Percentiles rank a stretch among this genome's conserved stretches.
These are phyloP conservation scores for Drosophila ironensis DNA, from an alignment of 1,140 invertebrate genomes.

Conservation along the genomic window DNA sequence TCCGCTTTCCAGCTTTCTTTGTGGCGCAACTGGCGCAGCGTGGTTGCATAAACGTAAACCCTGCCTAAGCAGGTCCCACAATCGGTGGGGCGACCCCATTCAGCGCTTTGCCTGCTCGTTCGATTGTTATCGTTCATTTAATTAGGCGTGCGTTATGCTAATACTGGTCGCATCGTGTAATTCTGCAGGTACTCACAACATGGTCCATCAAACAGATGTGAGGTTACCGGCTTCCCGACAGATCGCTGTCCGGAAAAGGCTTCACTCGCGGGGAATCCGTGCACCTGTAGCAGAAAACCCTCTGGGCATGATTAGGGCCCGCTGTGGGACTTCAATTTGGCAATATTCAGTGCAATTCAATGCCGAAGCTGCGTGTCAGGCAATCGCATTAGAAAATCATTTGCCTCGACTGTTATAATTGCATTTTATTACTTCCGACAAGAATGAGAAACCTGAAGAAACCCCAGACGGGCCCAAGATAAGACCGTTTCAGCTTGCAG, in stretches of 20 bases:
- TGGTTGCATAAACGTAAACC: slow-evolving; percentile 54
- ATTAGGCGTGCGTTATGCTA: slow-evolving; percentile 64
- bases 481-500: slow-evolving; percentile 10
- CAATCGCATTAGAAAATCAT: slow-evolving; percentile 65
- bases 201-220: slow-evolving; percentile 64
- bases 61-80: slow-evolving; percentile 39
- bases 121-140: slow-evolving; percentile 68
- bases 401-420: slow-evolving; percentile 42
- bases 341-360: slow-evolving; percentile 38
- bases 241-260: no score
- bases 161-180: slow-evolving; percentile 34
- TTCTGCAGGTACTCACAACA: slow-evolving; percentile 26
- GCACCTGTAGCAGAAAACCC: slow-evolving; percentile 36
- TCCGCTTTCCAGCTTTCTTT: no score
- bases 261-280: no score
- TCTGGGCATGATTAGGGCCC: slow-evolving; percentile 3
- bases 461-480: neutral
- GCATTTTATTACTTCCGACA: slow-evolving; percentile 59
- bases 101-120: slow-evolving; percentile 6
- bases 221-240: slow-evolving; percentile 46
- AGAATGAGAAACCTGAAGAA: slow-evolving; percentile 5
- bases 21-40: slow-evolving; percentile 35
- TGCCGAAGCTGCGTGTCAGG: slow-evolving; percentile 31
- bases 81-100: slow-evolving; percentile 67
- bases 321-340: slow-evolving; percentile 46